Conservation (phyloP, 1,140 invertebrate species). For the Neuroterus valhalla region DNA sequence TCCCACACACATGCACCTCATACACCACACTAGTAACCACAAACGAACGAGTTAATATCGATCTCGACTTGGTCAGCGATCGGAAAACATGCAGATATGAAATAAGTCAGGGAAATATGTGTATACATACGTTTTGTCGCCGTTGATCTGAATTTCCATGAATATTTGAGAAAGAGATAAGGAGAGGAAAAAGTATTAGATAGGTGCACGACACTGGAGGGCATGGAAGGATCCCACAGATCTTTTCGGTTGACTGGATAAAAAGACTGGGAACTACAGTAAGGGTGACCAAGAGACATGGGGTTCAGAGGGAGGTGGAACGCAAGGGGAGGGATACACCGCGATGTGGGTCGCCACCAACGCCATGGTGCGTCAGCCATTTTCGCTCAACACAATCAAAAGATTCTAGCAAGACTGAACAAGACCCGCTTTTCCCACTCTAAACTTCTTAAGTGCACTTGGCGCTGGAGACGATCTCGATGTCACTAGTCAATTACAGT, state of each 20-base stretch:
- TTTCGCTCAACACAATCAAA: too few relatives aligned
- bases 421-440: constrained; percentile 45
- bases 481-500: too few relatives aligned
- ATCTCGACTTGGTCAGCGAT: too few relatives aligned
- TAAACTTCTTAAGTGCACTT: too few relatives aligned
- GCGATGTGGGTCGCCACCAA: constrained; percentile 60
- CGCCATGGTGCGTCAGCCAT: constrained; percentile 38
- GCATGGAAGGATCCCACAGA: constrained; percentile 53
- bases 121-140: background rate
- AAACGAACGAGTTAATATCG: too few relatives aligned
- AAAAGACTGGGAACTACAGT: constrained; percentile 63
- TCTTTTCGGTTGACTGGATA: constrained; percentile 67
- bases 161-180: background rate
- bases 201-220: constrained; percentile 20
- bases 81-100: too few relatives aligned
- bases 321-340: constrained; percentile 50
- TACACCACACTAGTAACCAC: too few relatives aligned
- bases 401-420: constrained; percentile 43
- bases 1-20: background rate
- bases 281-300: constrained; percentile 61
- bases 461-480: constrained; percentile 9
- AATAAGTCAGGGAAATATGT: background rate
- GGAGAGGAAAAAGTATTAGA: background rate
- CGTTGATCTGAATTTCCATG: background rate
- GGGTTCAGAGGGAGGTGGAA: constrained; percentile 50